Percentiles rank a stretch among this genome's conserved stretches.
These are phyloP conservation scores for Volucella bombylans DNA, from an alignment of 2,888 invertebrate genomes.

Conservation along the genomic window DNA sequence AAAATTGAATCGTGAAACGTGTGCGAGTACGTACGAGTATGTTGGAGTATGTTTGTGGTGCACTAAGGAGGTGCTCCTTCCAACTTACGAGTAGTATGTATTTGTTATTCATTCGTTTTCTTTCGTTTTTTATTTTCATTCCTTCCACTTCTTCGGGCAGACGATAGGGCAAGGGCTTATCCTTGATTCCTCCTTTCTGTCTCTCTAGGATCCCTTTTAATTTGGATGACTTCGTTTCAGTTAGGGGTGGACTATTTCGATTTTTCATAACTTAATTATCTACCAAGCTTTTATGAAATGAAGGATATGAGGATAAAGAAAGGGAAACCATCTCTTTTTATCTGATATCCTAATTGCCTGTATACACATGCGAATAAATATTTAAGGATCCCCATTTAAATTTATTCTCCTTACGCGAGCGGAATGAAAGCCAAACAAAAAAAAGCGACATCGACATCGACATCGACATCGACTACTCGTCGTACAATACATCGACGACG, in stretches of 20 bases:
- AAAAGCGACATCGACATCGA: background rate
- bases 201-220: conserved; percentile 40
- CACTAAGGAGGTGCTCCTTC: background rate
- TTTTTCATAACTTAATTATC: conserved; percentile 70
- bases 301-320: background rate
- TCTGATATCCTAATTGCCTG: conserved; percentile 57
- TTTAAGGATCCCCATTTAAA: conserved; percentile 41
- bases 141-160: background rate
- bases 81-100: conserved; percentile 21
- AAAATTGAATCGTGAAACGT: conserved; percentile 70
- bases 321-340: too few species aligned
- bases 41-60: background rate
- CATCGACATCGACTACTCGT: background rate
- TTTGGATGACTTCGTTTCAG: conserved; percentile 50
- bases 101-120: conserved; percentile 55
- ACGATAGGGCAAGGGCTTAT: background rate
- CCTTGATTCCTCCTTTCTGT: conserved; percentile 32
- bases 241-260: conserved; percentile 39
- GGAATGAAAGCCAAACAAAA: conserved; percentile 16
- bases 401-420: conserved; percentile 27
- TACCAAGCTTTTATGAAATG: background rate
- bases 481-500: background rate
- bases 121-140: background rate
- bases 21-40: background rate
- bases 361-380: conserved; percentile 58